Base-by-base conservation (phyloP, 2,113 vertebrate genomes). In the Peromyscus leucopus region DNA sequence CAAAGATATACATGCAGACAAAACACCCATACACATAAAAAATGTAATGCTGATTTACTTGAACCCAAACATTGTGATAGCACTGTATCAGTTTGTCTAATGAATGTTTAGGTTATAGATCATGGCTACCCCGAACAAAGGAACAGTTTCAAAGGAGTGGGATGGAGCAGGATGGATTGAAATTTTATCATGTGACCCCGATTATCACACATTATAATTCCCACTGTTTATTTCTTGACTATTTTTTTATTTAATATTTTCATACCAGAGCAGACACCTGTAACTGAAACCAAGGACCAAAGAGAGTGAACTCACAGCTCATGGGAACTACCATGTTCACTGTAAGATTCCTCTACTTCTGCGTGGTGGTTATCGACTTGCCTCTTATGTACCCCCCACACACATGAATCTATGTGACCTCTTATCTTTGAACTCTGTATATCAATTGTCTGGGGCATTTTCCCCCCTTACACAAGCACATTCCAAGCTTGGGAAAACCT, bases 371-470 rank as follows among this genome's bases (percentile, higher is more conserved):
- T 48, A 5, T 71, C 11, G 63, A 22, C 15, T 55, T 92, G 78
- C 65, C 57, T 63, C 51, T 89, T 76, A n/a, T 42, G 42, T 0
- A 21, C 5, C 3, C 2, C 85, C 21, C 21, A 85, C 51, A 28
- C 13, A 51, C 33, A 16, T 48, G 42, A 42, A 10, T 89, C 33
- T 86, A 24, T 94, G 39, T 93, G 9, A n/a, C 5, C 15, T 15
- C 24, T 72, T n/a, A 75, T 89, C 42, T 95, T 93, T 57, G n/a
- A 80, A 55, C 24, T 94, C 80, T 93, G 57, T 74, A 13, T 36
- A 8, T 87, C 11, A 22, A 11, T 48, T 59, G 8, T 39, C 74
- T 67, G 93, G 22, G 31, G 15, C 0, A 36, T 46, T 90, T 22
- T 83, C 87, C 0, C 24, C 15, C 16, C 31, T 63, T 65, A 9